Conservation (phyloP, 2,797 vertebrate species). For the Gallirallus australis region DNA sequence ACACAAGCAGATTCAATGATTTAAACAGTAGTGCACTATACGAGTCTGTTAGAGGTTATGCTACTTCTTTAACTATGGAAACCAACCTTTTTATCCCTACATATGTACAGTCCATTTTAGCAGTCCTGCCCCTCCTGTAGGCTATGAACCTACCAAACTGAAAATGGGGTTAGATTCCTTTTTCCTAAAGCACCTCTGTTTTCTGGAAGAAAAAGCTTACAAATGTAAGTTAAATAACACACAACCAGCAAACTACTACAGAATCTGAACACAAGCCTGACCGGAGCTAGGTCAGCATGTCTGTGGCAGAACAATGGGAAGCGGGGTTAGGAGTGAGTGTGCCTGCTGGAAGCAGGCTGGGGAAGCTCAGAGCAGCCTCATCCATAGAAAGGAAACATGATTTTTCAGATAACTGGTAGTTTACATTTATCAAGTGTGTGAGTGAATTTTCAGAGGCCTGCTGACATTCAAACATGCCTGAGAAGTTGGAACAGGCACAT, state of each 20-base stretch:
- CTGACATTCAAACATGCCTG: not conserved
- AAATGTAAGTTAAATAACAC: not conserved
- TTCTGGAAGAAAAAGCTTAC: not conserved
- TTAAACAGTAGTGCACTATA: not conserved
- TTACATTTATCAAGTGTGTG: not conserved
- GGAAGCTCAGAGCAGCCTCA: not conserved
- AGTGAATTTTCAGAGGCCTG: not conserved
- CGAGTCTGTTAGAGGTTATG: not conserved
- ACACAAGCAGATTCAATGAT: not conserved
- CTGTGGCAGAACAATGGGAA: not conserved
- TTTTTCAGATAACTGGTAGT: not conserved
- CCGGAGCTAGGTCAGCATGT: not conserved
- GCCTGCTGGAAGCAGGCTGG: not conserved
- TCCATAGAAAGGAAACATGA: not conserved
- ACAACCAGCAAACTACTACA: not conserved
- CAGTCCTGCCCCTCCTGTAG: not conserved
- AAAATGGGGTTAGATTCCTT: not conserved
- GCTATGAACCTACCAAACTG: not conserved
- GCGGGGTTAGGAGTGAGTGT: not conserved
- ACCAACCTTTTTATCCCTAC: not conserved
- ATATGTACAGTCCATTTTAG: not conserved
- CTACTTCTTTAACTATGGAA: not conserved
- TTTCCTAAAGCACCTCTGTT: not conserved
- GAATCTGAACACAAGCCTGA: not conserved
- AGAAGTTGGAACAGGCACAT: not conserved